A percentile compares a stretch with the other conserved stretches of the same genome.
Evolutionary conservation across 1,140 invertebrate species (phyloP).

Genomic region (Drusus annulatus): DNA sequence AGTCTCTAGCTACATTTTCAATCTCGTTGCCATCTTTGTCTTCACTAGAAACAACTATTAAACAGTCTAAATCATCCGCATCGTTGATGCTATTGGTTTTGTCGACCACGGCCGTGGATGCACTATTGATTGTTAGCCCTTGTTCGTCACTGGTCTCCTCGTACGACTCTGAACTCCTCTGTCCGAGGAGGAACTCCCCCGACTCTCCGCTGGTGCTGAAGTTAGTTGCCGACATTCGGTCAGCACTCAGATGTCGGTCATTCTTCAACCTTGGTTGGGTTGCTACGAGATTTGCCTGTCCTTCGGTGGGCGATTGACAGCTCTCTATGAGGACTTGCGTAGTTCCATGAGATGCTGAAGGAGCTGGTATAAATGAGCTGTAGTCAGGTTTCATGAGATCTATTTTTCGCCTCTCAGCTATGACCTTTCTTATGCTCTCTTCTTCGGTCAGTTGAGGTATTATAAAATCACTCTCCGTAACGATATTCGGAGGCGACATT

Average conservation of each 20-base stretch:
- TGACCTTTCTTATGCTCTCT: slow-evolving; percentile 69
- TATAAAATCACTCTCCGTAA: slow-evolving; percentile 44
- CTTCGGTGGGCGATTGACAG: slow-evolving; percentile 52
- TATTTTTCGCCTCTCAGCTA: slow-evolving; percentile 69
- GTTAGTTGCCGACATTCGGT: slow-evolving; percentile 55
- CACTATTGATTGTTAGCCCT: slow-evolving; percentile 55
- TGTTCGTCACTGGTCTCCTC: slow-evolving; percentile 58
- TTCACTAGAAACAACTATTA: slow-evolving; percentile 54
- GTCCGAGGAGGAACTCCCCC: slow-evolving; percentile 53
- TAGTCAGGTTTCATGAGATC: slow-evolving; percentile 64
- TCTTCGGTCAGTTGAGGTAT: slow-evolving; percentile 61
- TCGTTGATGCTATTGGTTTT: slow-evolving; percentile 58
- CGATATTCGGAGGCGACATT: slow-evolving; percentile 43
- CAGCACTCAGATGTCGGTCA: slow-evolving; percentile 54
- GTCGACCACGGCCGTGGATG: slow-evolving; percentile 56
- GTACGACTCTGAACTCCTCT: slow-evolving; percentile 55
- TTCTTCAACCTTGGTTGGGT: slow-evolving; percentile 41
- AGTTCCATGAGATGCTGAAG: slow-evolving; percentile 43
- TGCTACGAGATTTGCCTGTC: slow-evolving; percentile 36
- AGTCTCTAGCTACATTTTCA: slow-evolving; percentile 44
- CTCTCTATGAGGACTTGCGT: slow-evolving; percentile 58
- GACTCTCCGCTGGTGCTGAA: slow-evolving; percentile 58
- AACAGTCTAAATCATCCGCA: slow-evolving; percentile 56
- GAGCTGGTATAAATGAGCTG: slow-evolving; percentile 35
- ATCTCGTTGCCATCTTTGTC: slow-evolving; percentile 48